Conservation (phyloP, 2,888 invertebrate species). For the Buathra laborator region DNA sequence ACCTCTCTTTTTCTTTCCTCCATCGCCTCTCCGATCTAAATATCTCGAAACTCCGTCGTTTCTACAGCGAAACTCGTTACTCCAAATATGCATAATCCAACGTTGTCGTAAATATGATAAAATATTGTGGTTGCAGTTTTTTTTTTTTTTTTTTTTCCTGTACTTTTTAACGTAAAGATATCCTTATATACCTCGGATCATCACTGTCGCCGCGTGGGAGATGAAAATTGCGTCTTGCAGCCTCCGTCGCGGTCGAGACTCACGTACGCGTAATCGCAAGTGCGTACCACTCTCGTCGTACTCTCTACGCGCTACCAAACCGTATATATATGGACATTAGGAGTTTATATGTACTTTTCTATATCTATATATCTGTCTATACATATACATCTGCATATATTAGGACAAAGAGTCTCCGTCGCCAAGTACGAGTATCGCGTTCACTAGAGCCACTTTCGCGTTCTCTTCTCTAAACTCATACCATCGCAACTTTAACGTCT, state of each 20-base stretch:
- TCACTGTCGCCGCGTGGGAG: not conserved
- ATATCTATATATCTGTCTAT: not conserved
- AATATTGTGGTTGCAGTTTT: no score
- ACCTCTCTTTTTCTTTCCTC: not conserved
- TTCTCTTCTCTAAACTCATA: conserved; percentile 34
- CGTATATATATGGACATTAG: not conserved
- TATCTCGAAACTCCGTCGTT: not conserved
- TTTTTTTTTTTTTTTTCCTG: not conserved
- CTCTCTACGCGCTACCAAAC: conserved; percentile 1
- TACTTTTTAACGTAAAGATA: not conserved
- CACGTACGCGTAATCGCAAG: not conserved
- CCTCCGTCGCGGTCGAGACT: conserved; percentile 4
- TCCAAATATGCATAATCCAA: not conserved
- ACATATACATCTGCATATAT: not conserved
- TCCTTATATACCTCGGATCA: not conserved
- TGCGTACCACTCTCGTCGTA: conserved; percentile 1
- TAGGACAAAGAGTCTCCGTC: not conserved
- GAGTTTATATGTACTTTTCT: not conserved
- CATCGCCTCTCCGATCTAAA: not conserved
- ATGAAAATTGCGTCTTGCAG: not conserved
- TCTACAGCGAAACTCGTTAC: not conserved
- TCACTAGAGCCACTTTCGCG: conserved; percentile 27
- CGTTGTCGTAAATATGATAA: not conserved
- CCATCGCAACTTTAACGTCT: conserved; percentile 22
- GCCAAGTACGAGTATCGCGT: not conserved